Conservation (phyloP, 2,888 invertebrate species). For the Macropis europaea region DNA sequence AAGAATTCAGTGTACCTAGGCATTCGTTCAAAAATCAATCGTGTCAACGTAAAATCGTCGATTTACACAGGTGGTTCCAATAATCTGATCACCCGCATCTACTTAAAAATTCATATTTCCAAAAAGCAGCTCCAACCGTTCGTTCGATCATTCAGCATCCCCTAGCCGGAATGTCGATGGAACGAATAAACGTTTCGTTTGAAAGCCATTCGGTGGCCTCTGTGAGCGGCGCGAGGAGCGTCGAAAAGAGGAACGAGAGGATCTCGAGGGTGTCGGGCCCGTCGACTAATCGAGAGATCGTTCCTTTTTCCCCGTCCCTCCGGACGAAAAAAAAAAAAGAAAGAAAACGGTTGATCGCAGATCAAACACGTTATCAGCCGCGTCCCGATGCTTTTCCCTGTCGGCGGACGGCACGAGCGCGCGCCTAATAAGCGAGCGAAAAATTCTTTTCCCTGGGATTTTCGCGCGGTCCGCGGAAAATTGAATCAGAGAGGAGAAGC, state of each 20-base stretch:
- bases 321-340: neutral
- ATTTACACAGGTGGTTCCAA: too few species aligned
- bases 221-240: neutral
- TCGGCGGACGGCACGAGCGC: neutral
- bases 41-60: too few species aligned
- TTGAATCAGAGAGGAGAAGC: conserved; percentile 73
- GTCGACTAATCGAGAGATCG: conserved; percentile 19
- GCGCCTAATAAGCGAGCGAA: too few species aligned
- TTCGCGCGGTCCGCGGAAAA: conserved; percentile 53
- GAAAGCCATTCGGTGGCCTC: neutral
- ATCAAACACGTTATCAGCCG: conserved; percentile 15
- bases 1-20: too few species aligned
- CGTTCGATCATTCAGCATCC: neutral
- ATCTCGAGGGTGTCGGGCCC: neutral
- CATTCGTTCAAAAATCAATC: too few species aligned
- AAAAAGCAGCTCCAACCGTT: neutral
- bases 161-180: neutral
- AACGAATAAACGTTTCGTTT: neutral
- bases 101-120: too few species aligned
- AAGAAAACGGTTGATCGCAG: conserved; percentile 7
- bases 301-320: too few species aligned
- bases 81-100: too few species aligned
- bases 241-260: neutral
- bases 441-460: too few species aligned
- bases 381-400: neutral